A percentile compares a stretch with the other conserved stretches of the same genome.
These are phyloP conservation scores for Carterocephalus palaemon DNA, from an alignment of 2,888 invertebrate species.

Conservation along the genomic window DNA sequence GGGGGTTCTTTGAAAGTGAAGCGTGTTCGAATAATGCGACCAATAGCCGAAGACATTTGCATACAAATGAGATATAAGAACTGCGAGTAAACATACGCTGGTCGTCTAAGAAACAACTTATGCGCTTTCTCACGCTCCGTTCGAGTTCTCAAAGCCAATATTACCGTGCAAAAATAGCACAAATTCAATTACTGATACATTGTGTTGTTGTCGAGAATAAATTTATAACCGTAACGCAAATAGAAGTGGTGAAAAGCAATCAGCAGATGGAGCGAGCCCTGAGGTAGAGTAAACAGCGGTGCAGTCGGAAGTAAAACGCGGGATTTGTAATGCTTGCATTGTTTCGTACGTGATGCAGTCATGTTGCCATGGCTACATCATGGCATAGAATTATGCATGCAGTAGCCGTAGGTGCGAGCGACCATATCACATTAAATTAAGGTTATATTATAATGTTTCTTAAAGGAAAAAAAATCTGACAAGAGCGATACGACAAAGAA, in stretches of 20 bases:
- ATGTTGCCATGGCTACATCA: not conserved
- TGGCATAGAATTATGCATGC: too few relatives aligned
- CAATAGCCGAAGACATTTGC: slow-evolving; percentile 43
- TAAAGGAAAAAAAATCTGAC: too few relatives aligned
- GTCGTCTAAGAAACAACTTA: slow-evolving; percentile 46
- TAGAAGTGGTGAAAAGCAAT: slow-evolving; percentile 52
- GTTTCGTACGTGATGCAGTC: slow-evolving; percentile 20
- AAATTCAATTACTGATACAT: slow-evolving; percentile 74
- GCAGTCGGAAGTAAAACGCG: slow-evolving; percentile 23
- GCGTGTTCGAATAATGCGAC: slow-evolving; percentile 30
- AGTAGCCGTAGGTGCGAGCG: too few relatives aligned
- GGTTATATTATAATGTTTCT: too few relatives aligned
- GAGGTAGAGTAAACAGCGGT: slow-evolving; percentile 35
- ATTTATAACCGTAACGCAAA: slow-evolving; percentile 62
- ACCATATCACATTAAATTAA: too few relatives aligned
- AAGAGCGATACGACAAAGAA: too few relatives aligned
- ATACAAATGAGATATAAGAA: slow-evolving; percentile 47
- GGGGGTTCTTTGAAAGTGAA: slow-evolving; percentile 30
- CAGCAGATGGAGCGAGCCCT: slow-evolving; percentile 50
- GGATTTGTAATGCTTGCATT: slow-evolving; percentile 24
- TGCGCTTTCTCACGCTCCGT: slow-evolving; percentile 68
- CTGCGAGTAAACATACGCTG: slow-evolving; percentile 44
- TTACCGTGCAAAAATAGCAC: slow-evolving; percentile 69
- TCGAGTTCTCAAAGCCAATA: slow-evolving; percentile 68
- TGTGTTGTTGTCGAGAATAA: slow-evolving; percentile 54